phyloP scores from a whole-genome alignment of 1,140 invertebrate genomes.

The Meloidogyne floridensis region DNA sequence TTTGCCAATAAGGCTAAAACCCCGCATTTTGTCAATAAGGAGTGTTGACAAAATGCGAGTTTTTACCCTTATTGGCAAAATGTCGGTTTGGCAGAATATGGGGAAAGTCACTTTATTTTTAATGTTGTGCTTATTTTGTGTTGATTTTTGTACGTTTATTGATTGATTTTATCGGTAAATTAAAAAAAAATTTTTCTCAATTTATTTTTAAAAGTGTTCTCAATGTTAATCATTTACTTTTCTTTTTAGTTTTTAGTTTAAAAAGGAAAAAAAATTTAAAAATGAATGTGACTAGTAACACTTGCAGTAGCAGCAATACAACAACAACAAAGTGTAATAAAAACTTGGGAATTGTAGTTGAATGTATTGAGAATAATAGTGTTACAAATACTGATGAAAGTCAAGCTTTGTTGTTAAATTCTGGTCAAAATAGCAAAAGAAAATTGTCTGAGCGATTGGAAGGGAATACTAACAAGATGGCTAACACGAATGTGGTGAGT shows the following conservation, averaged over 20 bases:
- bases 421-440: neutral
- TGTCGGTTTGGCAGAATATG: too few species aligned
- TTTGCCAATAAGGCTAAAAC: too few species aligned
- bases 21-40: too few species aligned
- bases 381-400: conserved; percentile 18
- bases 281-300: conserved; percentile 22
- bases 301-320: conserved; percentile 19
- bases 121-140: neutral
- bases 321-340: conserved; percentile 41
- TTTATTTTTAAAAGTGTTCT: too few species aligned
- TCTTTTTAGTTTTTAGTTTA: neutral
- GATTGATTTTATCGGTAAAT: neutral
- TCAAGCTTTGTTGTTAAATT: conserved; percentile 13
- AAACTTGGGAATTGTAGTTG: conserved; percentile 30
- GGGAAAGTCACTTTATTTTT: too few species aligned
- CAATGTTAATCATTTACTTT: too few species aligned
- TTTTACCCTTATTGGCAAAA: too few species aligned
- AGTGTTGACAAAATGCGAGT: too few species aligned
- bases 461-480: neutral
- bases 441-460: neutral
- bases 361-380: neutral
- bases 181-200: neutral
- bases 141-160: neutral
- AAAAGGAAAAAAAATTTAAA: neutral
- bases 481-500: conserved; percentile 8